Conservation (phyloP, 2,888 invertebrate genomes). For the Cephus pulcher region DNA sequence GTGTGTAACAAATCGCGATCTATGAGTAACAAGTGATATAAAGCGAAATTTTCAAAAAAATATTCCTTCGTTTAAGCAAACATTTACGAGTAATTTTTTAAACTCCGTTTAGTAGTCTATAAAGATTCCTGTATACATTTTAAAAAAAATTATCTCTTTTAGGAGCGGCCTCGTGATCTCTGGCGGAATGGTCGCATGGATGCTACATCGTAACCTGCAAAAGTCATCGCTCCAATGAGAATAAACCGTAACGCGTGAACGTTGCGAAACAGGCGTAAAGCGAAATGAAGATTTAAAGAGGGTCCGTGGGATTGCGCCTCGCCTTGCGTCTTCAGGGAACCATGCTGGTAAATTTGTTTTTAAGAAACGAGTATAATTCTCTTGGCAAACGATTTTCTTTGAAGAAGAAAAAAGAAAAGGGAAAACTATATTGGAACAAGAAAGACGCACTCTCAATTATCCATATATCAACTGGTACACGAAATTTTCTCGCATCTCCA, state of each 20-base stretch:
- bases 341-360: not conserved
- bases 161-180: constrained; percentile 50
- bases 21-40: not conserved
- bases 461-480: not conserved
- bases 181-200: constrained; percentile 45
- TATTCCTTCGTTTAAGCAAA: not conserved
- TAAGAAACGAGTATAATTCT: not conserved
- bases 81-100: not conserved
- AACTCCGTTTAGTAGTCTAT: not conserved
- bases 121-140: not conserved
- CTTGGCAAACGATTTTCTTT: not conserved
- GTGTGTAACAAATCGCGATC: not conserved
- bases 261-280: not conserved
- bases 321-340: not conserved
- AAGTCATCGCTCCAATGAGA: not conserved
- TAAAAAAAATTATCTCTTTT: constrained; percentile 26
- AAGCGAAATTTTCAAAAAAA: not conserved
- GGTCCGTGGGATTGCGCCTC: not conserved
- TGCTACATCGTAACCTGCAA: constrained; percentile 34
- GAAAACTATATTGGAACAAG: not conserved
- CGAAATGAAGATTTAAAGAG: not conserved
- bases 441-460: not conserved
- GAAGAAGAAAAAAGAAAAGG: not conserved
- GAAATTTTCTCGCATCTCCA: not conserved
- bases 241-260: not conserved